Base-by-base conservation (phyloP, 1,140 invertebrate genomes). In the Drosophila subobscura region DNA sequence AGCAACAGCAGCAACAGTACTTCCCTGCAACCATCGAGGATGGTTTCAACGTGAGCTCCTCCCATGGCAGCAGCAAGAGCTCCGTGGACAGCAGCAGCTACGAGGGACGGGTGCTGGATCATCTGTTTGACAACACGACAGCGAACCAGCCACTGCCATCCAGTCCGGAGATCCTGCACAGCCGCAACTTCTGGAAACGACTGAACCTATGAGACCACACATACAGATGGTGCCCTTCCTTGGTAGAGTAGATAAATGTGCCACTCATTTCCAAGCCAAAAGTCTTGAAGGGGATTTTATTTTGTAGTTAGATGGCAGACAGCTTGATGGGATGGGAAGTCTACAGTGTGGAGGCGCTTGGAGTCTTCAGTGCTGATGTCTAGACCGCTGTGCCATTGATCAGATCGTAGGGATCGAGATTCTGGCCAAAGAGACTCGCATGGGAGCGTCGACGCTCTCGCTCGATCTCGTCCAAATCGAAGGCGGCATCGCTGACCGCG, bases 391-490 rank as follows among this genome's bases (percentile, higher is more conserved):
- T 91, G 16, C 90, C 90, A 57, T 91, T 90, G 50, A 91, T 76
- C 40, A 85, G 37, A 54, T 91, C 90, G 29, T 91, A 91, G 10
- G 72, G 77, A 47, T 90, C 80, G 23, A 65, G 56, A 22, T 33
- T 52, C 29, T 45, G 58, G n/a, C 73, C 71, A 42, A 91, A 92
- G 44, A 92, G 79, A 42, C 68, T 91, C 10, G 91, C 91, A 73
- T 92, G 91, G 4, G 91, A 92, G n/a, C 88, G 81, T 4, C 91
- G 68, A 0, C 91, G 65, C 40, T 92, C 91, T 20, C 78, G 64
- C 12, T 92, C 91, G 27, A 92, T 90, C 44, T 91, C 78, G 25
- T 92, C 91, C 25, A 91, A 52, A 65, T 92, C 91, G 40, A 91
- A 92, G 33, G 81, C 72, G 2, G 65, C 79, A 14, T 89, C 89